phyloP scores from a whole-genome alignment of 2,888 invertebrate genomes.

The Magallana nippona region DNA sequence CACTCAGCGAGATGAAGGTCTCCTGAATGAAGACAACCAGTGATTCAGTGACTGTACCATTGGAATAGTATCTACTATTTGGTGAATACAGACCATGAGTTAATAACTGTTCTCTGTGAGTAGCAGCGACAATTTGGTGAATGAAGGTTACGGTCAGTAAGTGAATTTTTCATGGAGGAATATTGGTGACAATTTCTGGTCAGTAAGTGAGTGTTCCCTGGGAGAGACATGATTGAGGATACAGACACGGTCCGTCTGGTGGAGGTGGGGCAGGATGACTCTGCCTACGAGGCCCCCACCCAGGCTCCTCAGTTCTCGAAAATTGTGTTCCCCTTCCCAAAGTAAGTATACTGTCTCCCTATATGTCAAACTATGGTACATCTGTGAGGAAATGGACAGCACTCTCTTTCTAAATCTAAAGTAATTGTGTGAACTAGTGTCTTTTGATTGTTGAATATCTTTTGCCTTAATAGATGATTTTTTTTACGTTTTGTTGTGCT shows the following conservation, averaged over 20 bases:
- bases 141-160: background rate
- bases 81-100: no score
- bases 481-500: no score
- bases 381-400: background rate
- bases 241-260: background rate
- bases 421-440: no score
- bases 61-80: no score
- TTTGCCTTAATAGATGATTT: no score
- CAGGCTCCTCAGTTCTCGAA: slow-evolving; percentile 43
- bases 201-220: background rate
- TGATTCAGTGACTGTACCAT: no score
- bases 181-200: background rate
- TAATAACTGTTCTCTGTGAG: background rate
- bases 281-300: slow-evolving; percentile 6
- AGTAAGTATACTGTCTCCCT: slow-evolving; percentile 37
- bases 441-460: no score
- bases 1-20: background rate
- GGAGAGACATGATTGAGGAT: slow-evolving; percentile 10
- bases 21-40: no score
- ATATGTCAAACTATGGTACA: background rate
- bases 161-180: background rate
- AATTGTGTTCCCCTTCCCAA: slow-evolving; percentile 48
- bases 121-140: background rate
- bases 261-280: background rate
- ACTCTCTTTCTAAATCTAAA: background rate